Percentiles rank a stretch among this genome's conserved stretches.
Evolutionary conservation across 2,797 vertebrate genomes (phyloP).

Genomic region (Cossypha polioptera): DNA sequence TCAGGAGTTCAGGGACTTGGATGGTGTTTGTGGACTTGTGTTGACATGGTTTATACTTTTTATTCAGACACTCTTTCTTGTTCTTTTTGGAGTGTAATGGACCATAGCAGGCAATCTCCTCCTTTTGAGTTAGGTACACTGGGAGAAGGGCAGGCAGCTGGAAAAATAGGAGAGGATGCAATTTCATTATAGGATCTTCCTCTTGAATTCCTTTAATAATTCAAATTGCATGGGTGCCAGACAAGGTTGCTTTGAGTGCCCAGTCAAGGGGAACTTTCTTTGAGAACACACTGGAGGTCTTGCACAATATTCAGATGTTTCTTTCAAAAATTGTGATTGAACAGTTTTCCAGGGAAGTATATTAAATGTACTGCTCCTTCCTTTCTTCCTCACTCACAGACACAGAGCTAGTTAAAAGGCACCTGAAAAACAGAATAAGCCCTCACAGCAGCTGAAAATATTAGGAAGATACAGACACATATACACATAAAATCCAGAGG

Average conservation of each 20-base stretch:
- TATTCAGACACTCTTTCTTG: neutral
- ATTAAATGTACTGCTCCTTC: neutral
- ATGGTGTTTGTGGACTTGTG: neutral
- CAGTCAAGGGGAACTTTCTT: neutral
- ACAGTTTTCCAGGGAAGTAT: neutral
- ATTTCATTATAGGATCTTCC: neutral
- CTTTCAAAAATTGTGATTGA: neutral
- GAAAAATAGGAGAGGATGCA: neutral
- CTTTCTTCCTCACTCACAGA: neutral
- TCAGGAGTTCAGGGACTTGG: neutral
- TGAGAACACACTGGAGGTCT: neutral
- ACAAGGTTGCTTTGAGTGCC: neutral
- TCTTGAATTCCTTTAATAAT: neutral
- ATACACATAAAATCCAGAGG: neutral
- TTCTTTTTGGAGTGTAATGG: neutral
- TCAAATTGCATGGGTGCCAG: neutral
- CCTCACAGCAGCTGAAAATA: neutral
- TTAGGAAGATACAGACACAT: neutral
- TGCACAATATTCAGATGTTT: neutral
- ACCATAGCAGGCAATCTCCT: neutral
- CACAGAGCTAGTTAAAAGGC: neutral
- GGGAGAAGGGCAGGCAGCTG: neutral
- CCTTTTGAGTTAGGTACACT: neutral
- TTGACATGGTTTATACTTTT: neutral
- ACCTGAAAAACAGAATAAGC: neutral